phyloP scores from a whole-genome alignment of 2,797 vertebrate genomes.

The Neoniphon sammara region DNA sequence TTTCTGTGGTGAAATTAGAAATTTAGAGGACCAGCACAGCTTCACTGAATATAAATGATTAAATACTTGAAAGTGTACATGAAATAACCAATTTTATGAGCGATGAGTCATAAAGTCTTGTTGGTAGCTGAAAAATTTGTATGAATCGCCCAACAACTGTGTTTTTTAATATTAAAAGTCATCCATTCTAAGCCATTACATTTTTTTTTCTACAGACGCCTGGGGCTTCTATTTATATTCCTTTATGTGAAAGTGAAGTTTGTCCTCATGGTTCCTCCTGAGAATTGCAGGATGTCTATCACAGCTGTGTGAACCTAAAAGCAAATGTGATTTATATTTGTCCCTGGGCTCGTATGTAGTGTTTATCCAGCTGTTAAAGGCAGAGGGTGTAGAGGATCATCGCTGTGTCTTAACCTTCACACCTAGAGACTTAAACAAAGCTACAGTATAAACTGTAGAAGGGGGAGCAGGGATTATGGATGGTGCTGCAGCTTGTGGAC shows the following conservation, averaged over 20 bases:
- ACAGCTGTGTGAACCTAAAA: constrained; percentile 63
- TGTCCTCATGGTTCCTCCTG: constrained; percentile 43
- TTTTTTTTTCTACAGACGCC: constrained; percentile 27
- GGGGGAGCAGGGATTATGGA: constrained; percentile 12
- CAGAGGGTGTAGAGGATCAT: constrained; percentile 52
- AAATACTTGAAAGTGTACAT: constrained; percentile 40
- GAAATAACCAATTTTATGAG: constrained; percentile 37
- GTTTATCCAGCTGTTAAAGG: constrained; percentile 72
- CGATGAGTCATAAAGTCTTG: too few relatives aligned
- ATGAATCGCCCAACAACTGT: constrained; percentile 6
- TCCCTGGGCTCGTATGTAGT: constrained; percentile 33
- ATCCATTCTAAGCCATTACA: constrained; percentile 36
- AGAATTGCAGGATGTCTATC: constrained; percentile 62
- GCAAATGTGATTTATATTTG: constrained; percentile 57
- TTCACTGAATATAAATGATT: constrained; percentile 10
- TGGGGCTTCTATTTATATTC: constrained; percentile 52
- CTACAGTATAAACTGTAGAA: constrained; percentile 17
- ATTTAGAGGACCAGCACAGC: constrained; percentile 50
- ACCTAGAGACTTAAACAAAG: constrained; percentile 52
- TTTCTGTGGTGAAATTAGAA: constrained; percentile 54
- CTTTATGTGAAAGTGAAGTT: constrained; percentile 55
- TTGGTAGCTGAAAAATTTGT: too few relatives aligned
- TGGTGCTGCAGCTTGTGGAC: constrained; percentile 28
- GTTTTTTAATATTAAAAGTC: constrained; percentile 42
- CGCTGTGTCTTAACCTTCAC: constrained; percentile 46